phyloP scores from a whole-genome alignment of 2,113 vertebrate species.

The Myiozetetes cayanensis region DNA sequence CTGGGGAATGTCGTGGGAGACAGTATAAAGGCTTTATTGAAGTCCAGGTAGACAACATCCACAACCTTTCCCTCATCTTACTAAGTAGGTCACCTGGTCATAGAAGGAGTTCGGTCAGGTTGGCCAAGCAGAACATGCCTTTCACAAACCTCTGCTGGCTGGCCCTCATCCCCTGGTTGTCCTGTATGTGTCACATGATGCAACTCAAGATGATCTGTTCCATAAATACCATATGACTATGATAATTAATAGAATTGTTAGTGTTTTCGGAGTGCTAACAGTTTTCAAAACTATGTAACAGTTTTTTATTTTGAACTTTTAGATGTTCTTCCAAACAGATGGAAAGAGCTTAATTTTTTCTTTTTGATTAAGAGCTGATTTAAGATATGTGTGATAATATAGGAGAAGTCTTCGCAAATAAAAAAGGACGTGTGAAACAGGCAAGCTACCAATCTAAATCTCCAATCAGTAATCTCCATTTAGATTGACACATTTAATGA shows the following conservation, averaged over 20 bases:
- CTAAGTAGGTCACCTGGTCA: neutral
- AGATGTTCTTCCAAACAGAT: neutral
- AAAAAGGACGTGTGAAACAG: neutral
- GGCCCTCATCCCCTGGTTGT: neutral
- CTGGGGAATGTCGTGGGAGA: neutral
- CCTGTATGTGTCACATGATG: neutral
- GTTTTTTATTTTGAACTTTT: neutral
- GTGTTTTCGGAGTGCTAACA: neutral
- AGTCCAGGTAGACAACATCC: neutral
- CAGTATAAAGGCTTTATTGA: neutral
- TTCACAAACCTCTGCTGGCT: neutral
- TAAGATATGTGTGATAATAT: neutral
- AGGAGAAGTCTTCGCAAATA: neutral
- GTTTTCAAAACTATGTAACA: neutral
- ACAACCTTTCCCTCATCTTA: neutral
- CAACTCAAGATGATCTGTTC: neutral
- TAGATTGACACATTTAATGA: neutral
- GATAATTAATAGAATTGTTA: neutral
- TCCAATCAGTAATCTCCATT: neutral
- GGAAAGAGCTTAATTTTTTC: neutral
- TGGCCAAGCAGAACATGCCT: neutral
- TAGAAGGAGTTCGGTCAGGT: neutral
- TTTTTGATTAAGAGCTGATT: neutral
- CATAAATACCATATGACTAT: neutral
- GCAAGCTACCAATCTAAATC: neutral